Base-by-base conservation (phyloP, 2,113 vertebrate genomes). In the Mixornis gularis region DNA sequence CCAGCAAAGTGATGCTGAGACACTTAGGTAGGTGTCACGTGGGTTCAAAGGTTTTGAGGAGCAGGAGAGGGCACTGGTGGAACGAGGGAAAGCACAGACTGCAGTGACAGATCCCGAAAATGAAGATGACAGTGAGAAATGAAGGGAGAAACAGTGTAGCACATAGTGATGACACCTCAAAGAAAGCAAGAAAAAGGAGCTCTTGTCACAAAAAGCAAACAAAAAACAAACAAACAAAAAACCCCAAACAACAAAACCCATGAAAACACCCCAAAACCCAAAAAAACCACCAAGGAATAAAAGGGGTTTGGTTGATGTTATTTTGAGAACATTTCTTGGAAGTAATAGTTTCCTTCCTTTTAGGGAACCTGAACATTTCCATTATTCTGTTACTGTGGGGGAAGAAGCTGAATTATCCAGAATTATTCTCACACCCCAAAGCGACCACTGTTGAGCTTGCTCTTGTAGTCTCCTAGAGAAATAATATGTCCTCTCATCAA, bases 261-360 rank as follows among this genome's bases (percentile, higher is more conserved):
- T 14, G 5, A 40, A 40, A 40, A 40, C 41, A 7, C 41, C 41
- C 41, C 38, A 25, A 25, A 48, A 13, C 5, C 46, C 21, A 3
- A 5, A 14, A 53, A 27, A 51, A 2, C 51, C 19, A 56, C 55
- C 20, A 32, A 32, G 6, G 5, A 25, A 41, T 10, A 40, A 43
- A 22, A 10, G 2, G 1, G 1, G 1, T 15, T 46, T 60, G 8
- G 3, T 12, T 88, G 16, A 44, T 17, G 10, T 44, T 83, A 49
- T 6, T 29, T 90, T 84, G 17, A 32, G 8, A 5, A 7, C 4
- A 32, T 66, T 58, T 78, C 14, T 77, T 14, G 3, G 12, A 83
- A 65, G 5, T 29, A 9, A 56, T 52, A 41, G 7, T 59, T 74
- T 92, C 26, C 15, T 63, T 87, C 30, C 13, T 76, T 81, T 79